Conservation (phyloP, 2,888 invertebrate genomes). For the Sarcophaga subvicina region DNA sequence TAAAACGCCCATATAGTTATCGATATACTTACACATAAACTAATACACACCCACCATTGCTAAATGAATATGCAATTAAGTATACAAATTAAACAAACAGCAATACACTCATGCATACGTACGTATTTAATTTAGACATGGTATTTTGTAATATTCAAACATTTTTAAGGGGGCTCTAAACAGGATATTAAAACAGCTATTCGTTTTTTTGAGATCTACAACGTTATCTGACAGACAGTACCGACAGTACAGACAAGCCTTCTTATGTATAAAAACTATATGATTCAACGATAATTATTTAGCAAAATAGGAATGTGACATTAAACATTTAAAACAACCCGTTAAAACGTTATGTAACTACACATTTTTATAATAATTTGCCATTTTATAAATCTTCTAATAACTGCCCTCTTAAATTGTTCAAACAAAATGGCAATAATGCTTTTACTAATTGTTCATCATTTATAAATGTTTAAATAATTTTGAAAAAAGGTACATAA, state of each 20-base stretch:
- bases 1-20: not conserved
- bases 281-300: too few species aligned
- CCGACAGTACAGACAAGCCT: too few species aligned
- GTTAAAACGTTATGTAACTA: too few species aligned
- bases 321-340: too few species aligned
- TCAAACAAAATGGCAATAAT: conserved; percentile 30
- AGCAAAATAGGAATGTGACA: too few species aligned
- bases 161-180: not conserved
- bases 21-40: not conserved
- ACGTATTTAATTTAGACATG: not conserved
- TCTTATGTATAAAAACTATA: too few species aligned
- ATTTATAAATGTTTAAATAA: conserved; percentile 15
- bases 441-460: conserved; percentile 41
- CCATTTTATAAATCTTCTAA: not conserved
- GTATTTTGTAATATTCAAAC: not conserved
- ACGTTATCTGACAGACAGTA: too few species aligned
- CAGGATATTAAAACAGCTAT: not conserved
- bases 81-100: not conserved
- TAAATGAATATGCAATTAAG: not conserved
- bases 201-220: too few species aligned
- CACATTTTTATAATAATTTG: not conserved
- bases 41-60: conserved; percentile 49
- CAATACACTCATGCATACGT: not conserved
- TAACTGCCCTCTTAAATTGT: conserved; percentile 15
- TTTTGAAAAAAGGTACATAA: not conserved